These are phyloP conservation scores for Pterophyllum scalare DNA, from an alignment of 2,113 vertebrate species.

Conservation along the genomic window DNA sequence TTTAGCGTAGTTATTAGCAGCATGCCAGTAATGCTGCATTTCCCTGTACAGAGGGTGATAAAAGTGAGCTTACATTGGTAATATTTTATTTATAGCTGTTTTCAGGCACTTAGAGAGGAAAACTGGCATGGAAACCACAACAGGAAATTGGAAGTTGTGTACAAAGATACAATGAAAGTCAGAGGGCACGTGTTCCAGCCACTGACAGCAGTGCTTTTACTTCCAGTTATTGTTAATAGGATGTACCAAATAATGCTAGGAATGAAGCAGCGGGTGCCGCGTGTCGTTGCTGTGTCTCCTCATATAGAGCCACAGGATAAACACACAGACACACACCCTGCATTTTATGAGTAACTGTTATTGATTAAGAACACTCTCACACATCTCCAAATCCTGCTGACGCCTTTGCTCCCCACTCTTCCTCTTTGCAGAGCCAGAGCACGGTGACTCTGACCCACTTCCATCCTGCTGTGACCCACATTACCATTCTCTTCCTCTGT, in stretches of 20 bases:
- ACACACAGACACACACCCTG: neutral
- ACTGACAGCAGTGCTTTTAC: slow-evolving; percentile 18
- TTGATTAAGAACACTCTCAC: neutral
- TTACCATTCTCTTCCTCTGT: slow-evolving; percentile 30
- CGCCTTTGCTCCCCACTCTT: neutral
- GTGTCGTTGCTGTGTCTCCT: neutral
- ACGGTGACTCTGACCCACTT: slow-evolving; percentile 69
- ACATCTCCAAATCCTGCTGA: slow-evolving; percentile 17
- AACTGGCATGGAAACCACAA: neutral
- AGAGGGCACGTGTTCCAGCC: slow-evolving; percentile 17
- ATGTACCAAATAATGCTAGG: slow-evolving; percentile 3
- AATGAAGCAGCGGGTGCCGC: neutral
- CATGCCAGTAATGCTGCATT: slow-evolving; percentile 20
- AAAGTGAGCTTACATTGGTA: neutral
- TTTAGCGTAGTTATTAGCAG: neutral
- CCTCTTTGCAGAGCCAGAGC: slow-evolving; percentile 12
- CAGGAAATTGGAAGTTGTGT: slow-evolving; percentile 26
- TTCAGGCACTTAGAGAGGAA: slow-evolving; percentile 3
- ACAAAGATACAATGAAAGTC: slow-evolving; percentile 34
- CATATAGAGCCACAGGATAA: neutral
- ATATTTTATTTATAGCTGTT: slow-evolving; percentile 1
- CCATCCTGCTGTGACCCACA: slow-evolving; percentile 58
- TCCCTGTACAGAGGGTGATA: slow-evolving; percentile 1
- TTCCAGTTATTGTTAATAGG: slow-evolving; percentile 49
- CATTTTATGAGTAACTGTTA: slow-evolving; percentile 15